Evolutionary conservation across 2,113 vertebrate genomes (phyloP).

Genomic region (Hippocampus guttulatus): DNA sequence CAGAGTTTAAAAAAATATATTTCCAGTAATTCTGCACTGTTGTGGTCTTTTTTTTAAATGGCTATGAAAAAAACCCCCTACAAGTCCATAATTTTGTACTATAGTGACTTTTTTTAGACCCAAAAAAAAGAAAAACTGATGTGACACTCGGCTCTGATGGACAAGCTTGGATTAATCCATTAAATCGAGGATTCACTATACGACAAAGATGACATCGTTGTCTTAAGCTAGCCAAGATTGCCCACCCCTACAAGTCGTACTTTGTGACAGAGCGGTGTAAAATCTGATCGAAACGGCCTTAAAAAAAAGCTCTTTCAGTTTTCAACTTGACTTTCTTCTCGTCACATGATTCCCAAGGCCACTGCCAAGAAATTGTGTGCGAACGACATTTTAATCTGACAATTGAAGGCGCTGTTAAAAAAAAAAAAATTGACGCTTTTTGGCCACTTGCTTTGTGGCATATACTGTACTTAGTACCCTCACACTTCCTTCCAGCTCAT

Average conservation of each 20-base stretch:
- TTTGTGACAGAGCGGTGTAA: background rate
- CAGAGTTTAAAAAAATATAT: too few relatives aligned
- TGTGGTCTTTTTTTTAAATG: too few relatives aligned
- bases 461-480: background rate
- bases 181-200: too few relatives aligned
- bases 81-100: too few relatives aligned
- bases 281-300: background rate
- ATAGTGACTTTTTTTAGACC: too few relatives aligned
- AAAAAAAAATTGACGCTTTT: background rate
- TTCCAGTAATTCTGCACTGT: too few relatives aligned
- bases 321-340: background rate
- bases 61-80: too few relatives aligned
- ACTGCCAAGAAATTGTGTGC: background rate
- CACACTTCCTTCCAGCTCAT: constrained; percentile 48
- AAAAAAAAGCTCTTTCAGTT: background rate
- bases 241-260: background rate
- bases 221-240: too few relatives aligned
- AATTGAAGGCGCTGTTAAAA: background rate
- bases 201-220: too few relatives aligned
- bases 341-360: background rate
- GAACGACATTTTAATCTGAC: background rate
- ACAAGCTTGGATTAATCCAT: too few relatives aligned
- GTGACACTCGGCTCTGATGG: too few relatives aligned
- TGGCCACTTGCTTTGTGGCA: background rate
- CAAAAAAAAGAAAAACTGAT: too few relatives aligned